Evolutionary conservation across 2,888 invertebrate species (phyloP).

Genomic region (Tachina grossa): DNA sequence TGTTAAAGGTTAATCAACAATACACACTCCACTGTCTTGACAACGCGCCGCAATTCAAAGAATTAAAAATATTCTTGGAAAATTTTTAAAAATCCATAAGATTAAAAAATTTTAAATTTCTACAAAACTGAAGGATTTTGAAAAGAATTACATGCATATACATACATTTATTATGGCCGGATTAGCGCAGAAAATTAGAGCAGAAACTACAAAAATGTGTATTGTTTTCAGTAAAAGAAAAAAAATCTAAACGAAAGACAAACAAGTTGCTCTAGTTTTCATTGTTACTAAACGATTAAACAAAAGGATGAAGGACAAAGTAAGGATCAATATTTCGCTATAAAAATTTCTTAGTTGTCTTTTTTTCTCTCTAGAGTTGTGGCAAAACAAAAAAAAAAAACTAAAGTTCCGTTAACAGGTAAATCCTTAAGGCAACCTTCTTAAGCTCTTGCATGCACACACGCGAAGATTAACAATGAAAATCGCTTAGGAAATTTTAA

Average conservation of each 20-base stretch:
- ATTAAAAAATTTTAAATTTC: background rate
- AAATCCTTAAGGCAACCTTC: conserved; percentile 19
- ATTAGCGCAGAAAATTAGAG: conserved; percentile 62
- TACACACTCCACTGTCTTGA: background rate
- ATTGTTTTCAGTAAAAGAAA: conserved; percentile 28
- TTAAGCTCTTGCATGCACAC: conserved; percentile 22
- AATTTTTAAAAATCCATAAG: conserved; percentile 1
- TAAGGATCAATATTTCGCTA: conserved; percentile 9
- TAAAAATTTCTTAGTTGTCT: background rate
- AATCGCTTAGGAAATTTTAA: conserved; percentile 41
- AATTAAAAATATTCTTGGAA: conserved; percentile 13
- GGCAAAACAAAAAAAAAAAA: background rate
- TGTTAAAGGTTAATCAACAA: background rate
- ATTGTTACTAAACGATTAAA: conserved; percentile 76
- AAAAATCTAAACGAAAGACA: conserved; percentile 33
- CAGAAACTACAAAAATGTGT: conserved; percentile 32
- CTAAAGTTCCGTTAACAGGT: conserved; percentile 48
- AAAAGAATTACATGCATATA: background rate
- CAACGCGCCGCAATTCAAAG: background rate
- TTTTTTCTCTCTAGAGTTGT: background rate
- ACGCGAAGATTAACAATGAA: conserved; percentile 48
- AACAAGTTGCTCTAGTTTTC: conserved; percentile 77
- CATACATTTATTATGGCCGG: conserved; percentile 48
- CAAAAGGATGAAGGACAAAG: conserved; percentile 61
- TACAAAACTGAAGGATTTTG: conserved; percentile 4